Percentiles rank a stretch among this genome's conserved stretches.
These are phyloP conservation scores for Melitaea cinxia DNA, from an alignment of 1,140 invertebrate species.

Conservation along the genomic window DNA sequence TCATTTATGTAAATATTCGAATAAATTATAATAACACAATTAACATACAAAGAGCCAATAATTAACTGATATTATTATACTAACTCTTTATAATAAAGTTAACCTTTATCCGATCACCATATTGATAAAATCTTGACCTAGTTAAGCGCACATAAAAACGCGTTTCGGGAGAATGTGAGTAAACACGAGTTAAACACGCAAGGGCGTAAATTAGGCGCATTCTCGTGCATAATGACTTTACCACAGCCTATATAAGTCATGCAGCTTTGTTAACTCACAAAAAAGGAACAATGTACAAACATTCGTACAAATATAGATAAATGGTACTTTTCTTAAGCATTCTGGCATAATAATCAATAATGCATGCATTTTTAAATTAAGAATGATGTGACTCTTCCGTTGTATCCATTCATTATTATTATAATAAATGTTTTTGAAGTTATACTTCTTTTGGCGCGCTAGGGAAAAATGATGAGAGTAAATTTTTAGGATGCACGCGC, in stretches of 20 bases:
- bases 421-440: no score
- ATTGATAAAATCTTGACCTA: conserved; percentile 16
- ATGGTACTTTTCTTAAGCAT: background rate
- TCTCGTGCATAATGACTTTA: conserved; percentile 10
- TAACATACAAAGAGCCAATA: no score
- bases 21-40: no score
- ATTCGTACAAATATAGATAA: background rate
- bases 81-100: background rate
- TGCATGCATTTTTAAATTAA: no score
- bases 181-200: conserved; percentile 8
- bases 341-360: no score
- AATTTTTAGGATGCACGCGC: no score
- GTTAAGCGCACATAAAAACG: conserved; percentile 9
- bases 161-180: conserved; percentile 12
- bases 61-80: no score
- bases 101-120: background rate
- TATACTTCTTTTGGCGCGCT: no score
- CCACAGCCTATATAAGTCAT: background rate
- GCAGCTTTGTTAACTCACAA: background rate
- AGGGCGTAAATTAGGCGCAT: conserved; percentile 20
- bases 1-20: no score
- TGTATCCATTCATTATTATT: no score
- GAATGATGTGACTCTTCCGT: no score
- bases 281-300: background rate
- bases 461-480: no score